Percentiles rank a stretch among this genome's conserved stretches.
Evolutionary conservation across 1,140 invertebrate species (phyloP).

Genomic region (Ylistrum balloti): DNA sequence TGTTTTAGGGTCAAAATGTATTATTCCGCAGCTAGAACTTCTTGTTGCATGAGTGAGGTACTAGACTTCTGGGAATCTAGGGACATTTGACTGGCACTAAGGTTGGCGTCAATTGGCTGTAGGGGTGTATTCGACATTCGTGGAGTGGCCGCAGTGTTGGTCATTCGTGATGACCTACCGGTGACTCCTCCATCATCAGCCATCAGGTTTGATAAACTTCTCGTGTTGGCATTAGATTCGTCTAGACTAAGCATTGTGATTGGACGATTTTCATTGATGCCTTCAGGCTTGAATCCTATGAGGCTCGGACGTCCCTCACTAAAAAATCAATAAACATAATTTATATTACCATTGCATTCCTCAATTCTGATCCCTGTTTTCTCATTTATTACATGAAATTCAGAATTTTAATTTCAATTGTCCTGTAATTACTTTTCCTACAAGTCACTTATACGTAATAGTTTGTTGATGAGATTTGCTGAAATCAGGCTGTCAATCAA

Average conservation of each 20-base stretch:
- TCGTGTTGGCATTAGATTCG: conserved; percentile 52
- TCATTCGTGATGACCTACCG: conserved; percentile 54
- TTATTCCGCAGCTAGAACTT: background rate
- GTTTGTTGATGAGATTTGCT: too few species aligned
- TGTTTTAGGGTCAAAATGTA: background rate
- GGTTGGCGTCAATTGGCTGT: conserved; percentile 52
- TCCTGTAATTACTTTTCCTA: too few species aligned
- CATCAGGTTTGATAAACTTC: conserved; percentile 60
- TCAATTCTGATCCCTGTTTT: too few species aligned
- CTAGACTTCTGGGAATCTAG: conserved; percentile 62
- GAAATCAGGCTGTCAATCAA: too few species aligned
- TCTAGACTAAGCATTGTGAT: conserved; percentile 66
- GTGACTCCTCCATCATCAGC: conserved; percentile 64
- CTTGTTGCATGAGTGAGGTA: conserved; percentile 45
- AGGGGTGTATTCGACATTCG: conserved; percentile 51
- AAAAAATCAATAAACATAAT: too few species aligned
- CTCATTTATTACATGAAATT: too few species aligned
- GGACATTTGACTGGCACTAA: conserved; percentile 67
- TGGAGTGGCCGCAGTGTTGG: conserved; percentile 41
- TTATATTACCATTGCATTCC: too few species aligned
- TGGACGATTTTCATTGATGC: conserved; percentile 61
- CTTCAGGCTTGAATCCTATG: conserved; percentile 61
- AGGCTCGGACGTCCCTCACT: conserved; percentile 75
- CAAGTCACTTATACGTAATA: too few species aligned
- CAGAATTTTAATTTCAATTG: too few species aligned